A percentile compares a stretch with the other conserved stretches of the same genome.
Conservation (phyloP, 2,888 invertebrate genomes). For the Theodoxus fluviatilis region DNA sequence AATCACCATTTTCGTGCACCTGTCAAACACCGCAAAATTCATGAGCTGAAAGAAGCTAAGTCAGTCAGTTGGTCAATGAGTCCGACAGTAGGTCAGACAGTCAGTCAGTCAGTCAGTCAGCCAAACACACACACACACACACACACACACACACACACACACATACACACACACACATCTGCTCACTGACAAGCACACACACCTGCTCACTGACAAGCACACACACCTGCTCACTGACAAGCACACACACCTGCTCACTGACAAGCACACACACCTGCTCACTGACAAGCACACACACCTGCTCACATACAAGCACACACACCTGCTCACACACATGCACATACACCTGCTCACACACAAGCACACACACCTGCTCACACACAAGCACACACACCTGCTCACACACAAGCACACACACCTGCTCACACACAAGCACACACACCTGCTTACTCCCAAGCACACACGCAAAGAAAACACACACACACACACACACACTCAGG, state of each 20-base stretch:
- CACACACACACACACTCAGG: no score
- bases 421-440: no score
- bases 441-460: no score
- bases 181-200: slow-evolving; percentile 3
- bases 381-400: no score
- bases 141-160: slow-evolving; percentile 18
- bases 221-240: background rate
- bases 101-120: background rate
- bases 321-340: no score
- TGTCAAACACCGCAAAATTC: slow-evolving; percentile 33
- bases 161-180: background rate
- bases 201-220: slow-evolving; percentile 9
- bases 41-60: background rate
- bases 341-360: no score
- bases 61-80: background rate
- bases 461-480: no score
- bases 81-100: background rate
- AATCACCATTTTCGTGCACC: slow-evolving; percentile 81
- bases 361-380: no score
- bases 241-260: slow-evolving; percentile 1
- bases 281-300: background rate
- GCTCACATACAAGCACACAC: no score
- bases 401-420: no score
- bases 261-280: slow-evolving; percentile 1
- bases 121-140: slow-evolving; percentile 7